Evolutionary conservation across 2,797 vertebrate species (phyloP).

Genomic region (Varecia variegata): DNA sequence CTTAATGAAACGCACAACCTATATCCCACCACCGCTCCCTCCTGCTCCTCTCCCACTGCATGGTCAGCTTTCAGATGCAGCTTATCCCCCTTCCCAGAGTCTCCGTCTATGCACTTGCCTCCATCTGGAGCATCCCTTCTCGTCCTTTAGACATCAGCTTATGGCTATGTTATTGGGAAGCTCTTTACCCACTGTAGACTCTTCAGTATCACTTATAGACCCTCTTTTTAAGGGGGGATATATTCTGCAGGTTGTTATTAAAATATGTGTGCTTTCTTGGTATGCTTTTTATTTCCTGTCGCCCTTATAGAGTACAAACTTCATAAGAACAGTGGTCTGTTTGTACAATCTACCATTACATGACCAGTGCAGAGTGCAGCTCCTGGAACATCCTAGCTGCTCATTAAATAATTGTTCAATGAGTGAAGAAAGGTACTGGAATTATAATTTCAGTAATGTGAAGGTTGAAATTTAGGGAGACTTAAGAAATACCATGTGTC

Average conservation of each 20-base stretch:
- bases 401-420: not conserved
- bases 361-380: not conserved
- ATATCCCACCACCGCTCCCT: not conserved
- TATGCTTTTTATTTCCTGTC: not conserved
- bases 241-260: not conserved
- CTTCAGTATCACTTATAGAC: not conserved
- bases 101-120: accelerated
- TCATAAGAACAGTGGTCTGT: not conserved
- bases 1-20: not conserved
- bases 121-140: not conserved
- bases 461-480: not conserved
- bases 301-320: not conserved
- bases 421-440: not conserved
- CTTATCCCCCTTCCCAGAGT: not conserved
- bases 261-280: not conserved
- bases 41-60: accelerated
- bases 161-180: not conserved
- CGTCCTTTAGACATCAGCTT: not conserved
- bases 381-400: not conserved
- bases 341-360: not conserved
- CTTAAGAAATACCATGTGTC: not conserved
- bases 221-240: not conserved
- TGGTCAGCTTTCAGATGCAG: accelerated
- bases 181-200: accelerated
- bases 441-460: not conserved